Evolutionary conservation across 2,113 vertebrate species (phyloP).

Genomic region (Mesocricetus auratus): DNA sequence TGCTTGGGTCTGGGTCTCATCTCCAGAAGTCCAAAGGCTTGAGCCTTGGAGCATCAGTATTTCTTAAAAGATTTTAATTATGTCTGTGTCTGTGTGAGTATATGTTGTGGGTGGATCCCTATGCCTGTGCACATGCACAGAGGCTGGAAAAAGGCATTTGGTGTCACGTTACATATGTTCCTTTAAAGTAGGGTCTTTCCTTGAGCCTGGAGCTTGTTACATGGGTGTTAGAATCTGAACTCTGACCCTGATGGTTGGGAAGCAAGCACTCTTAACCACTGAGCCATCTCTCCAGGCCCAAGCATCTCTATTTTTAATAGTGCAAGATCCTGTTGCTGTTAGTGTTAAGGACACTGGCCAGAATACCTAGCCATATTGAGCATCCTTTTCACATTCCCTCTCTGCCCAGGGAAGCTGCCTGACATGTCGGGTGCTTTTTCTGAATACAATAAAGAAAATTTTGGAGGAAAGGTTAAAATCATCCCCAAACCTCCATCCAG

Average conservation of each 20-base stretch:
- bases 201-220: background rate
- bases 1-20: background rate
- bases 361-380: background rate
- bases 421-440: background rate
- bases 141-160: background rate
- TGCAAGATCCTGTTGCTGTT: background rate
- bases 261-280: background rate
- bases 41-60: background rate
- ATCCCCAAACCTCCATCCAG: background rate
- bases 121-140: background rate
- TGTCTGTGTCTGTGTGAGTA: background rate
- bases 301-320: background rate
- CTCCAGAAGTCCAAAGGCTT: background rate
- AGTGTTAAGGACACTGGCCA: background rate
- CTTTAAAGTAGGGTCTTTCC: background rate
- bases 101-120: background rate
- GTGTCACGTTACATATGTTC: background rate
- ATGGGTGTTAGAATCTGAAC: background rate
- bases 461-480: conserved; percentile 19
- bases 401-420: conserved; percentile 35
- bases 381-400: background rate
- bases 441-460: conserved; percentile 22
- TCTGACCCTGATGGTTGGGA: background rate
- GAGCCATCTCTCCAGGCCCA: background rate
- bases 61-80: conserved; percentile 22